These are phyloP conservation scores for Sebastiscus albofasciatus DNA, from an alignment of 2,797 vertebrate genomes.

Conservation along the genomic window DNA sequence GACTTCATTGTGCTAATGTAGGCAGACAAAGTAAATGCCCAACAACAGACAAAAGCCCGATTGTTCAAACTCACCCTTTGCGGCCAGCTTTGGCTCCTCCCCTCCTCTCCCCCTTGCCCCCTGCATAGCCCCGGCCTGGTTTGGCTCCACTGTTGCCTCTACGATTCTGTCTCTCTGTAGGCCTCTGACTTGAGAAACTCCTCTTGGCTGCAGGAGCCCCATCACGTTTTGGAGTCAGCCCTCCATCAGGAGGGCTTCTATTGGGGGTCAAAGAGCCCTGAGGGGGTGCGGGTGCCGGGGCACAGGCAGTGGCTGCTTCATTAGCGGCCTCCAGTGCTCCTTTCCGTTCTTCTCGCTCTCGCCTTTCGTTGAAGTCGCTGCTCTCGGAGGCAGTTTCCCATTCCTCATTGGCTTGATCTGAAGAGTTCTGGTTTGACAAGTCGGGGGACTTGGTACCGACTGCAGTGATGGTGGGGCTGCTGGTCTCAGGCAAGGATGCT, in stretches of 20 bases:
- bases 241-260: constrained; percentile 80
- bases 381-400: constrained; percentile 99
- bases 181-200: constrained; percentile 97
- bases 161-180: constrained; percentile 93
- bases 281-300: constrained; percentile 43
- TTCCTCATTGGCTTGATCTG: constrained; percentile 98
- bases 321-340: constrained; percentile 84
- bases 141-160: constrained; percentile 91
- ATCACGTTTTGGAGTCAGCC: constrained; percentile 87
- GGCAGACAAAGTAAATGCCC: constrained; percentile 27
- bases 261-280: constrained; percentile 75
- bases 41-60: constrained; percentile 22
- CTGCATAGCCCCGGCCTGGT: constrained; percentile 90
- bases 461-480: constrained; percentile 79
- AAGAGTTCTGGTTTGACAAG: constrained; percentile 98
- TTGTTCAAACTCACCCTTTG: constrained; percentile 88
- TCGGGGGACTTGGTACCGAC: constrained; percentile 96
- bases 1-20: constrained; percentile 41
- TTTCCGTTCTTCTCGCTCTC: constrained; percentile 95
- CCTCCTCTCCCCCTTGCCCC: constrained; percentile 91
- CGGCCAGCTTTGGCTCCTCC: constrained; percentile 90
- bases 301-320: constrained; percentile 66
- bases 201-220: constrained; percentile 89
- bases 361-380: constrained; percentile 97
- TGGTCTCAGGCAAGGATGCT: constrained; percentile 68